Evolutionary conservation across 2,888 invertebrate genomes (phyloP).

Genomic region (Tenthredo mesomela): DNA sequence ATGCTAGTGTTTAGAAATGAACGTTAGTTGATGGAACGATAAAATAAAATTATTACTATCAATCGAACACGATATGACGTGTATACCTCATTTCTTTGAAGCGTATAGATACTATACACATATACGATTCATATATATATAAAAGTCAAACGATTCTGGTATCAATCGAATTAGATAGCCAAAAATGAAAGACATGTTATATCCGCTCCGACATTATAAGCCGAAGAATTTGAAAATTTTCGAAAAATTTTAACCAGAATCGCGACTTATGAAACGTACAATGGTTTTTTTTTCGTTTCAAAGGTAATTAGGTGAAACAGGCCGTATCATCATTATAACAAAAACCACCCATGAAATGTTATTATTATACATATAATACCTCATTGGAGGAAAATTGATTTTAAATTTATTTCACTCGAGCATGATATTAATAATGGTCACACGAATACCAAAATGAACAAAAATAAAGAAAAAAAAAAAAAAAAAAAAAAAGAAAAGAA

Average conservation of each 20-base stretch:
- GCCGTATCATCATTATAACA: neutral
- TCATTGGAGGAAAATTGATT: neutral
- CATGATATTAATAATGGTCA: conserved; percentile 6
- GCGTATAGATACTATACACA: neutral
- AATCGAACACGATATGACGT: neutral
- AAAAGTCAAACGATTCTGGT: neutral
- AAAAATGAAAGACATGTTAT: neutral
- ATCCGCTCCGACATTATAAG: neutral
- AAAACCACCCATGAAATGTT: conserved; percentile 1
- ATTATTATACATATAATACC: neutral
- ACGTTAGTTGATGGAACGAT: conserved; percentile 47
- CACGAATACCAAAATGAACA: neutral
- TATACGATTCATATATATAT: neutral
- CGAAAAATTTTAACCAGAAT: neutral
- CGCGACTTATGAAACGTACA: neutral
- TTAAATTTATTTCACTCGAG: conserved; percentile 1
- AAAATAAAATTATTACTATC: conserved; percentile 39
- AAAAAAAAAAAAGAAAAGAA: neutral
- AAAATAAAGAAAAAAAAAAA: neutral
- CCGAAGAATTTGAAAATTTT: neutral
- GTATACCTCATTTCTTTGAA: neutral
- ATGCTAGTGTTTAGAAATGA: conserved; percentile 51
- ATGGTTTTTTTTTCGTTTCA: neutral
- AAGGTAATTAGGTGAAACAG: neutral
- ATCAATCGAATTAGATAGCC: neutral